Evolutionary conservation across 30 jellyfish, hydroid and myxozoan species (phyloP).

Genomic region (Turritopsis rubra): DNA sequence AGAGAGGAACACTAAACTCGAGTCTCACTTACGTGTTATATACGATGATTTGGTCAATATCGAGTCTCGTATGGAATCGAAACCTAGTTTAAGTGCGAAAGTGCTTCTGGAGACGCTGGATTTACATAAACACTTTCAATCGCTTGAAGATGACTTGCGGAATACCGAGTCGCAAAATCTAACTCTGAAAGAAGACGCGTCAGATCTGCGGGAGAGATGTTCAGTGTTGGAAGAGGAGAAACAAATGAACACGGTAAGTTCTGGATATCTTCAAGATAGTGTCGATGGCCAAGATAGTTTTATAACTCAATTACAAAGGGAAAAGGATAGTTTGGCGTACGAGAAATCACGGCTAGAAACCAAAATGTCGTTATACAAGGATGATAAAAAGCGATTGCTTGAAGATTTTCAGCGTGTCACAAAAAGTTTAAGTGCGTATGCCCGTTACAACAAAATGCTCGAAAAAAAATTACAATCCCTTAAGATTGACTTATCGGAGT

Average conservation of each 20-base stretch:
- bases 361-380: conserved; percentile 67
- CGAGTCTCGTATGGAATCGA: conserved; percentile 48
- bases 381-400: conserved; percentile 83
- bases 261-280: conserved; percentile 74
- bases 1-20: conserved; percentile 64
- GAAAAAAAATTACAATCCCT: conserved; percentile 72
- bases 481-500: conserved; percentile 55
- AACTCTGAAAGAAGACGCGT: conserved; percentile 63
- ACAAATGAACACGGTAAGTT: conserved; percentile 59
- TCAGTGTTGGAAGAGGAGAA: conserved; percentile 70
- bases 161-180: conserved; percentile 46
- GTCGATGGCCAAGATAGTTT: conserved; percentile 62
- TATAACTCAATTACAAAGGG: conserved; percentile 61
- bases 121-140: conserved; percentile 60
- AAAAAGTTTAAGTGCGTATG: conserved; percentile 69
- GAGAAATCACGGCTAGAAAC: conserved; percentile 73
- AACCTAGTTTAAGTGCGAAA: conserved; percentile 58
- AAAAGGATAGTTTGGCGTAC: conserved; percentile 64
- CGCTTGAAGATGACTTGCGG: conserved; percentile 57
- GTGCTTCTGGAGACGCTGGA: conserved; percentile 65
- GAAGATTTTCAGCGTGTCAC: conserved; percentile 87
- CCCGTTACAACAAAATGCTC: conserved; percentile 74
- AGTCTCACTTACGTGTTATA: conserved; percentile 57
- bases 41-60: conserved; percentile 59
- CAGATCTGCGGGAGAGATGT: conserved; percentile 75